phyloP scores from a whole-genome alignment of 2,888 invertebrate species.

The Drosophila parthenogenetica region DNA sequence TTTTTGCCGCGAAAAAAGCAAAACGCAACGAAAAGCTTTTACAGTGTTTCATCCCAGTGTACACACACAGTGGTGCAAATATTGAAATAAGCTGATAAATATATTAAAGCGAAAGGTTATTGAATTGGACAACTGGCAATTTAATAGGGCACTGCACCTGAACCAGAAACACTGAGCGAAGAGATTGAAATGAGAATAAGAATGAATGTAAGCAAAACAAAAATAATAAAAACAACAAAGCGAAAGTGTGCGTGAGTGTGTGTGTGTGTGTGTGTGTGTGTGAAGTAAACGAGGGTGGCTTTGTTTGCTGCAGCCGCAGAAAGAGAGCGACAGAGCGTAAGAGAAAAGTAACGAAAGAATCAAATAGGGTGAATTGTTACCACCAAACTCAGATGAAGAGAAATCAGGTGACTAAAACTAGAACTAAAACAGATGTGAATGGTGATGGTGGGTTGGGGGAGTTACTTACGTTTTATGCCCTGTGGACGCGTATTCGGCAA shows the following conservation, averaged over 20 bases:
- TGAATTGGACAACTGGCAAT: conserved; percentile 11
- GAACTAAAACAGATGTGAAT: background rate
- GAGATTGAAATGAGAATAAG: conserved; percentile 2
- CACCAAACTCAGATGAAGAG: background rate
- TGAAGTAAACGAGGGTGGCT: too few species aligned
- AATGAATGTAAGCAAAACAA: conserved; percentile 10
- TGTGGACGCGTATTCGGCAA: conserved; percentile 25
- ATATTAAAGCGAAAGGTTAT: conserved; percentile 21
- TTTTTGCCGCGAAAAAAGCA: conserved; percentile 38
- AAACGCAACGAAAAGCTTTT: conserved; percentile 11
- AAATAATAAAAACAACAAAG: conserved; percentile 1
- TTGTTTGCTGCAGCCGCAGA: too few species aligned
- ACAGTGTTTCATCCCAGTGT: too few species aligned
- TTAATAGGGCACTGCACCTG: conserved; percentile 37
- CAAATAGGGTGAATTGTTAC: too few species aligned
- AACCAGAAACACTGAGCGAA: background rate
- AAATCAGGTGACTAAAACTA: conserved; percentile 37
- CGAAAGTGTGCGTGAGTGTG: too few species aligned
- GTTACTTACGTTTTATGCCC: conserved; percentile 47
- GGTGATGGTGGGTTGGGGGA: too few species aligned
- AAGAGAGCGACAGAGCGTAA: too few species aligned
- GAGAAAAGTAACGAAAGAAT: too few species aligned
- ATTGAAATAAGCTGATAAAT: conserved; percentile 7
- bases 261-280: too few species aligned
- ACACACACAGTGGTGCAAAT: conserved; percentile 21